Base-by-base conservation (phyloP, 2,888 invertebrate species). In the Himalopsyche japonica region DNA sequence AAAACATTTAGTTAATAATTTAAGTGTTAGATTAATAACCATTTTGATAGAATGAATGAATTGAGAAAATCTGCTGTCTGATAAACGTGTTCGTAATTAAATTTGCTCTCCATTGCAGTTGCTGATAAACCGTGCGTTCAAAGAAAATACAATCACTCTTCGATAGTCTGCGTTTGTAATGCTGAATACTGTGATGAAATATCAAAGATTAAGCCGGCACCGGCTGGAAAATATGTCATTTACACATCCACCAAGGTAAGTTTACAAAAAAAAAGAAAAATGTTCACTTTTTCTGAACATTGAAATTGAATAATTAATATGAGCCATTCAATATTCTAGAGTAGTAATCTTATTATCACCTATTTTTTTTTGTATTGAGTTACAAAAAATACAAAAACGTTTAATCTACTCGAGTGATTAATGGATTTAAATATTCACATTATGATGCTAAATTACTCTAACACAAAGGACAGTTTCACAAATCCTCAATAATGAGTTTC, bases 141-240 rank as follows among this genome's bases (percentile, higher is more conserved):
- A 32, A 83, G 87, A 82, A 48, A 84, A 47, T 87, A 86, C 27
- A 84, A 86, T 81, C 87, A 87, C 49, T 83, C 88, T 20, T 91
- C 89, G 0, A 88, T 89, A 1, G 89, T 91, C 15, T 92, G 92
- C 83, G 90, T 91, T 0, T 92, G 92, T 86, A 90, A 91, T 82
- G 88, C 88, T 0, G 89, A 89, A 0, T 91, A 92, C 87, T 92
- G 92, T 85, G 92, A 92, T 87, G 90, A 89, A 4, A 86, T 92
- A 32, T 89, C 89, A 0, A 88, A 86, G 43, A 48, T 88, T 8
- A 47, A 82, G 79, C 49, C 76, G n/a, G 80, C 88, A n/a, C 80
- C 86, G 7, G 48, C 76, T 2, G 87, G 86, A 3, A 70, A 88
- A 34, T 89, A 88, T 76, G 86, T 91, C 64, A 87, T 88, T 1